Evolutionary conservation across 2,113 vertebrate species (phyloP), one percentile per base, ranked within the genome.

Genomic region (Neogobius melanostomus): DNA sequence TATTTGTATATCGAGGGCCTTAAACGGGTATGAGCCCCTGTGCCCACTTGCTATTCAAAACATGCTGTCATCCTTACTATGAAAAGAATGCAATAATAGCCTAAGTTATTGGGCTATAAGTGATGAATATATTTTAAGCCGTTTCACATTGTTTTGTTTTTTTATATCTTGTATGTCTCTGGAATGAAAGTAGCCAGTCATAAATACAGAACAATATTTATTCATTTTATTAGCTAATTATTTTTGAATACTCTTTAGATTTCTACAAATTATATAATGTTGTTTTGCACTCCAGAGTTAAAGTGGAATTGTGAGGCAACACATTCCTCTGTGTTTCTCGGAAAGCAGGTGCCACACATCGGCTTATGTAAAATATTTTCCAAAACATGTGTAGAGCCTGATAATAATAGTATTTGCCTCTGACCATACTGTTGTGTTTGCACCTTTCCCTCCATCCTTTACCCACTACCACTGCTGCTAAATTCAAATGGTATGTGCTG

Each of bases 251-350:
- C 11, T 50, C 49, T 6, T 50, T 36, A 36, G 49, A 14, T 4
- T 6, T 50, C 15, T 50, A 14, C 17, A 28, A 3, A 28, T 28
- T 56, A 56, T 11, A 21, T 28, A 48, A 62, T 43, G 8, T 64
- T 75, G 73, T 75, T 75, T 62, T 75, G 11, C 15, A 69, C 11
- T 3, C 4, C 1, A 6, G n/a, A n/a, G 53, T 28, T 4, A 28
- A 17, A 56, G 5, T 56, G 43, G 60, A 61, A 69, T 14, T 43
- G 11, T n/a, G 14, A 36, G 56, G 56, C 21, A 45, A 67, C 28
- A 57, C 12, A 3, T 12, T 69, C 43, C 56, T 28, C 14, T 8
- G 17, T 59, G 44, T 60, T 49, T 82, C 75, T 77, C 65, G 53
- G 71, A 78, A 75, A 69, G 54, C 69, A 47, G 60, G 52, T 21